Percentiles rank a stretch among this genome's conserved stretches.
phyloP scores from a whole-genome alignment of 2,888 invertebrate species.

The Mesorhabditis belari region DNA sequence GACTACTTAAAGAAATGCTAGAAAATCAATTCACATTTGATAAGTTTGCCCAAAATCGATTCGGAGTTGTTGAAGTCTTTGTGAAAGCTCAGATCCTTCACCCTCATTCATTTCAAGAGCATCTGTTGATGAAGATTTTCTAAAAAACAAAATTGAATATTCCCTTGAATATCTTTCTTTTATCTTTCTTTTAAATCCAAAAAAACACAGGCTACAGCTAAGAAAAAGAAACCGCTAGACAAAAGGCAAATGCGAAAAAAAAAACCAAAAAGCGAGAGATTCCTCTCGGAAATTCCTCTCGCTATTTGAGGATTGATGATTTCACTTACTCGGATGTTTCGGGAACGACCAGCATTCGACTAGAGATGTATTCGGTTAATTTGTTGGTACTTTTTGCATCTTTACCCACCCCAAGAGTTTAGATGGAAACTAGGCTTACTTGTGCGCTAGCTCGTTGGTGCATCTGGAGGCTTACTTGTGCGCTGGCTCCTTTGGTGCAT shows the following conservation, averaged over 20 bases:
- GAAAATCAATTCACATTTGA: background rate
- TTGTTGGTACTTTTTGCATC: too few species aligned
- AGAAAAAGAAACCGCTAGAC: background rate
- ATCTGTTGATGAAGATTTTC: conserved; percentile 31
- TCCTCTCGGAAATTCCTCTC: background rate
- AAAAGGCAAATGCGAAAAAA: background rate
- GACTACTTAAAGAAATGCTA: too few species aligned
- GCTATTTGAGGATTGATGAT: too few species aligned
- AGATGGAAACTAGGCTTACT: too few species aligned
- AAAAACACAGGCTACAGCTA: background rate
- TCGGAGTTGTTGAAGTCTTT: conserved; percentile 23
- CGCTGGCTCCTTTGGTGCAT: too few species aligned
- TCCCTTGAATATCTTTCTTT: too few species aligned
- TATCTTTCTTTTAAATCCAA: background rate
- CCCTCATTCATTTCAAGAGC: conserved; percentile 16
- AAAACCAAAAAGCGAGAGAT: background rate
- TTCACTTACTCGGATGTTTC: background rate
- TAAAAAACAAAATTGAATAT: too few species aligned
- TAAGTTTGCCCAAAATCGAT: conserved; percentile 16
- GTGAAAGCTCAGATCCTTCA: conserved; percentile 18
- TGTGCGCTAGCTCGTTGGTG: too few species aligned
- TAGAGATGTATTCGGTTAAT: too few species aligned
- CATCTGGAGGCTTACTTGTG: too few species aligned
- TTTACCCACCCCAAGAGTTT: too few species aligned
- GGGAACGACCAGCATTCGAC: background rate